Percentiles rank a stretch among this genome's conserved stretches.
These are phyloP conservation scores for Drosophila albomicans DNA, from an alignment of 1,140 invertebrate genomes.

Conservation along the genomic window DNA sequence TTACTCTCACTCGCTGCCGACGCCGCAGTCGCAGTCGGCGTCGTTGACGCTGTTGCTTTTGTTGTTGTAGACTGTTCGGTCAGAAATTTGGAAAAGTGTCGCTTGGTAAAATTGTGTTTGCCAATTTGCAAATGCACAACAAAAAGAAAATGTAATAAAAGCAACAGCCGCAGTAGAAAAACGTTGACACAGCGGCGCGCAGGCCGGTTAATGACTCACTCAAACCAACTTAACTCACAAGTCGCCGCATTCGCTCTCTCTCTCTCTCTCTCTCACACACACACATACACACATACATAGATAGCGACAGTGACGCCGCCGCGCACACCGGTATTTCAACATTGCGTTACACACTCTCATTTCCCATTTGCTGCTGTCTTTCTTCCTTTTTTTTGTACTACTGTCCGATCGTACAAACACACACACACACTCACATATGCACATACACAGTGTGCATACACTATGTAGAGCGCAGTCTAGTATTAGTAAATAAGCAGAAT, in stretches of 20 bases:
- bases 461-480: neutral
- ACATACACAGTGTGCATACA: constrained; percentile 1
- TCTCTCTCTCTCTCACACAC: neutral
- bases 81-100: constrained; percentile 28
- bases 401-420: constrained; percentile 38
- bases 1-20: constrained; percentile 12
- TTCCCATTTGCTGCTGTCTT: constrained; percentile 28
- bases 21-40: neutral
- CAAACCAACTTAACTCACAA: constrained; percentile 51
- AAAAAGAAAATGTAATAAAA: constrained; percentile 9
- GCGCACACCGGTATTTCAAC: constrained; percentile 70
- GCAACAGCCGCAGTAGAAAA: neutral
- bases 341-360: constrained; percentile 61
- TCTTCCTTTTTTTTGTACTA: constrained; percentile 35
- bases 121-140: constrained; percentile 42
- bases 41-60: constrained; percentile 13
- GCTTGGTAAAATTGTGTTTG: constrained; percentile 25
- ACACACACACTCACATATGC: constrained; percentile 5
- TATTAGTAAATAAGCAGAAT: constrained; percentile 14
- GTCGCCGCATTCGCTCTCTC: constrained; percentile 20
- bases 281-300: neutral
- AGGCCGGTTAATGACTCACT: constrained; percentile 80
- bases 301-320: constrained; percentile 44
- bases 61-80: constrained; percentile 22
- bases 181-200: constrained; percentile 36